Percentiles rank a stretch among this genome's conserved stretches.
Evolutionary conservation across 2,113 vertebrate species (phyloP).

Genomic region (Mystacornis crossleyi): DNA sequence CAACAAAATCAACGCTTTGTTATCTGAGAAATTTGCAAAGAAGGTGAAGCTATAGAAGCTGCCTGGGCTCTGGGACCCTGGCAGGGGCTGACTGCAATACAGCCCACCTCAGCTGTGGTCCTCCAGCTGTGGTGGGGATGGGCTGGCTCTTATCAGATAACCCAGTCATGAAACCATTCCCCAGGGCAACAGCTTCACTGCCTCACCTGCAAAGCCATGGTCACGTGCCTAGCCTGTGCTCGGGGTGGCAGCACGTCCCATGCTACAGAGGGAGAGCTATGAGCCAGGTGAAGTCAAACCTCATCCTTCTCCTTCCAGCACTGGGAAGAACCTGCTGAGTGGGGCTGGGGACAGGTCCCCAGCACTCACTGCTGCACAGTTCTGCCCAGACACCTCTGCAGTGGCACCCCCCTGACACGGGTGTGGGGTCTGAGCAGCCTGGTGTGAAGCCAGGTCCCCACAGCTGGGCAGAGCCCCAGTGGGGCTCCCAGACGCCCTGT

Average conservation of each 20-base stretch:
- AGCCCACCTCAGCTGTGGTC: neutral
- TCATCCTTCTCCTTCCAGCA: neutral
- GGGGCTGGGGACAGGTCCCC: neutral
- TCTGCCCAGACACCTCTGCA: neutral
- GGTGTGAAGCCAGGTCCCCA: fast-evolving
- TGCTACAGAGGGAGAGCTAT: neutral
- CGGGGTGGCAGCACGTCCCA: fast-evolving
- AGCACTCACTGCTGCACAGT: neutral
- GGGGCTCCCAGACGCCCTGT: fast-evolving
- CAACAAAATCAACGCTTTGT: neutral
- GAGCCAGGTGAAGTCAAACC: neutral
- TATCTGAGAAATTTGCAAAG: neutral
- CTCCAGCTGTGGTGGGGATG: neutral
- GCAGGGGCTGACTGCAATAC: neutral
- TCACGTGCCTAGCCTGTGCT: neutral
- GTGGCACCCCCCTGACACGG: neutral
- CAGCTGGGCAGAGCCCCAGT: neutral
- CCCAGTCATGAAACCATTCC: neutral
- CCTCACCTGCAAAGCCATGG: neutral
- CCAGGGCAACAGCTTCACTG: neutral
- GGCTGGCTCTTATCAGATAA: neutral
- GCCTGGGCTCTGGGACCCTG: fast-evolving
- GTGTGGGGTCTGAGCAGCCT: neutral
- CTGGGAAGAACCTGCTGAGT: neutral
- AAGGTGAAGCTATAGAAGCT: neutral